phyloP scores from a whole-genome alignment of 2,888 invertebrate genomes.

The Acrobasis suavella region DNA sequence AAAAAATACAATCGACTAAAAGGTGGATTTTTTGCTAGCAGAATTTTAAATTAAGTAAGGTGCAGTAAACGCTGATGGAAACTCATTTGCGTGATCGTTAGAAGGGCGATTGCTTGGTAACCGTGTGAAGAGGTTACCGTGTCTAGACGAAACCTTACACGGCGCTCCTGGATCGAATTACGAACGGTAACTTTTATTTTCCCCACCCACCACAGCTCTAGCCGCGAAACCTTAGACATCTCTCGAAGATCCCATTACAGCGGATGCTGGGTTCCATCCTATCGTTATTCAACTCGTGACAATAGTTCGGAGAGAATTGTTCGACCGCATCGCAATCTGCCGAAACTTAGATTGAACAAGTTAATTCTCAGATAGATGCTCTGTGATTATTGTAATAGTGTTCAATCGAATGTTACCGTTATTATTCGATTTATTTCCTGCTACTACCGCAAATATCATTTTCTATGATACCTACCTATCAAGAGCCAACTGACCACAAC shows the following conservation, averaged over 20 bases:
- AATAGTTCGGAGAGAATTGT: conserved; percentile 17
- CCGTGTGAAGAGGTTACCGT: conserved; percentile 58
- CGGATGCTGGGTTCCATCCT: conserved; percentile 53
- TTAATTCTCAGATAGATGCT: conserved; percentile 6
- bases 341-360: conserved; percentile 17
- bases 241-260: conserved; percentile 59
- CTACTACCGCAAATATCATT: background rate
- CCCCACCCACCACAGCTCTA: conserved; percentile 63
- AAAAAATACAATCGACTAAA: background rate
- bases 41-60: background rate
- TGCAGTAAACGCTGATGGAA: background rate
- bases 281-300: conserved; percentile 29
- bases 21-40: background rate
- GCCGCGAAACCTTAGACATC: conserved; percentile 63
- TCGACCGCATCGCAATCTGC: conserved; percentile 22
- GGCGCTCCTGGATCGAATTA: conserved; percentile 60
- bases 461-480: background rate
- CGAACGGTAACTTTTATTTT: conserved; percentile 51
- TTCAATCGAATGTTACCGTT: background rate
- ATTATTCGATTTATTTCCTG: conserved; percentile 13
- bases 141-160: conserved; percentile 72
- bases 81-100: conserved; percentile 8
- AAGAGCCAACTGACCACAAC: background rate
- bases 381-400: conserved; percentile 9
- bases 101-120: conserved; percentile 33